A percentile compares a stretch with the other conserved stretches of the same genome.
Evolutionary conservation across 2,113 vertebrate species (phyloP).

Genomic region (Chloropsis hardwickii): DNA sequence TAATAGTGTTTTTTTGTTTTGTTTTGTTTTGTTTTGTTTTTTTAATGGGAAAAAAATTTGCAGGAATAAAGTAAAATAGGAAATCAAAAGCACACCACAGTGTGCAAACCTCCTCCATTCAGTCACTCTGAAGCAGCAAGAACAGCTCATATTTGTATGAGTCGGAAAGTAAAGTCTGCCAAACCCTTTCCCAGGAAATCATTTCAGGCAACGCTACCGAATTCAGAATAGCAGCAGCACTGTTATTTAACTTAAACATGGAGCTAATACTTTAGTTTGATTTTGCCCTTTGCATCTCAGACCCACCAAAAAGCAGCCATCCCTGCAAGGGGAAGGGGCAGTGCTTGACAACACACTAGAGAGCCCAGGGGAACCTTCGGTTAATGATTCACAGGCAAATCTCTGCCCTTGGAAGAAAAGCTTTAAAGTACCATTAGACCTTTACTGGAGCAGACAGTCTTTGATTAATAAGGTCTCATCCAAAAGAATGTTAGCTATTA

Average conservation of each 20-base stretch:
- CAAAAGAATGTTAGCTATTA: neutral
- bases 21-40: too few species aligned
- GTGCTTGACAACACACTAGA: neutral
- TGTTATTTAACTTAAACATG: neutral
- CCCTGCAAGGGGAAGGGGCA: neutral
- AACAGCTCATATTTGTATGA: neutral
- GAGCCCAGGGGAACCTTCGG: neutral
- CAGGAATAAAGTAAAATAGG: neutral
- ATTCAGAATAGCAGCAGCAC: neutral
- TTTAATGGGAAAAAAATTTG: rapidly evolving
- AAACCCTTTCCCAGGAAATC: constrained; percentile 10
- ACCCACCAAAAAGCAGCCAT: neutral
- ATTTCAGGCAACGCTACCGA: neutral
- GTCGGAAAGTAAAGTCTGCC: neutral
- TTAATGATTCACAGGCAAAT: neutral
- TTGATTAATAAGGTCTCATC: constrained; percentile 11
- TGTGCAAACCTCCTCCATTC: neutral
- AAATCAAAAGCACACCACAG: constrained; percentile 6
- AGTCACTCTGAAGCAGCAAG: neutral
- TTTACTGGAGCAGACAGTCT: neutral
- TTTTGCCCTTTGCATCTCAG: neutral
- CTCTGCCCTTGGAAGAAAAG: neutral
- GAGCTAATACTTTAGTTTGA: neutral
- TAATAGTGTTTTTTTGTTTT: neutral
- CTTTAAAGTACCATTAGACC: neutral